Percentiles rank a stretch among this genome's conserved stretches.
phyloP scores from a whole-genome alignment of 1,140 invertebrate species.

The Scaptomyza graminum region DNA sequence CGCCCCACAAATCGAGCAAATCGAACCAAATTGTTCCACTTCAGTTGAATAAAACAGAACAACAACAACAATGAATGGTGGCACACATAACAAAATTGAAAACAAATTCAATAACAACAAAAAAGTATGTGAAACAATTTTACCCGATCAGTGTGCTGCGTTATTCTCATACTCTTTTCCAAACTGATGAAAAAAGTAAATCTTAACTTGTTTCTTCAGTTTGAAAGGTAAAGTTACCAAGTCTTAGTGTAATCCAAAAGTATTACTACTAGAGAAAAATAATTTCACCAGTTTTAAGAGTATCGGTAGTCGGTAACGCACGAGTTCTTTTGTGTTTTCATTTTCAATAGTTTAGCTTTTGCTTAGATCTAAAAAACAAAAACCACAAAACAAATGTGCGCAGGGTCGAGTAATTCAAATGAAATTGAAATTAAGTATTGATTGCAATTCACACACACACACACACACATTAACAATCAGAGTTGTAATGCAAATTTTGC shows the following conservation, averaged over 20 bases:
- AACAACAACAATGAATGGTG: constrained; percentile 15
- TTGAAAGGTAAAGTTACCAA: no score
- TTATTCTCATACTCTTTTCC: constrained; percentile 31
- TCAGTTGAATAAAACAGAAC: constrained; percentile 53
- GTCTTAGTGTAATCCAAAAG: no score
- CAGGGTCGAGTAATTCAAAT: constrained; percentile 44
- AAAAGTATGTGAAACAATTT: constrained; percentile 58
- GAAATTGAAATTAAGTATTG: constrained; percentile 71
- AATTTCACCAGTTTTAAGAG: background rate
- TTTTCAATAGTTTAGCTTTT: constrained; percentile 21
- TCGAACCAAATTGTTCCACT: constrained; percentile 64
- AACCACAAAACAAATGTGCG: constrained; percentile 11
- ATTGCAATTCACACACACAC: constrained; percentile 55
- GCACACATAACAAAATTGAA: constrained; percentile 41
- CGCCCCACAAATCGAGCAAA: constrained; percentile 40
- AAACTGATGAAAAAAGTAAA: no score
- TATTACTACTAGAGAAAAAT: no score
- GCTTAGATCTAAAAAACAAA: constrained; percentile 8
- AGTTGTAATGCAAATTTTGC: constrained; percentile 53
- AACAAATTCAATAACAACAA: constrained; percentile 33
- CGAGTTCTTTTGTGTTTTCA: constrained; percentile 1
- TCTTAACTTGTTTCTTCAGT: no score
- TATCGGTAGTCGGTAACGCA: background rate
- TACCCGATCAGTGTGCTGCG: constrained; percentile 73
- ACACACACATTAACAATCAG: constrained; percentile 4